Conservation (phyloP, 2,888 invertebrate species). For the Leptinotarsa peninsularis region DNA sequence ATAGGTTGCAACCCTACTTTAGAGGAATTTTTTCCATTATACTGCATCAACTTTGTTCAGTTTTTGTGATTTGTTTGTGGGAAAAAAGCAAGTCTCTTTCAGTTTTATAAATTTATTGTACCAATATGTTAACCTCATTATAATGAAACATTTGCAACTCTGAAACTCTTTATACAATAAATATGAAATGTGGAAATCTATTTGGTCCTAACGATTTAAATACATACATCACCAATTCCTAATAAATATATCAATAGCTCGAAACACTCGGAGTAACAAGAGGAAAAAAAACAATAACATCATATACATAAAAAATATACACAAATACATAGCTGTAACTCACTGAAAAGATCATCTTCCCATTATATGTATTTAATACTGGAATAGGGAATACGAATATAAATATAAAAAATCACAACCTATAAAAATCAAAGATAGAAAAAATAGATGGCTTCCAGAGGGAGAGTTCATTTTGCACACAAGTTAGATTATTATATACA, state of each 20-base stretch:
- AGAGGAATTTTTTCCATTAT: no score
- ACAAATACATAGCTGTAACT: slow-evolving; percentile 46
- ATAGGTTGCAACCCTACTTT: no score
- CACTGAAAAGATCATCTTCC: slow-evolving; percentile 43
- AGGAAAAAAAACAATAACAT: slow-evolving; percentile 48
- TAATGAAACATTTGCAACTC: slow-evolving; percentile 44
- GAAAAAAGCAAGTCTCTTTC: slow-evolving; percentile 5
- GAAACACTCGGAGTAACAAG: slow-evolving; percentile 52
- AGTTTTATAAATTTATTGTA: slow-evolving; percentile 42
- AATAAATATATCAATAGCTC: slow-evolving; percentile 41
- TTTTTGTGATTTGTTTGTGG: not conserved
- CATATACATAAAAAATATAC: slow-evolving; percentile 52
- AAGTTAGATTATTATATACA: slow-evolving; percentile 37
- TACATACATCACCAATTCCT: slow-evolving; percentile 55
- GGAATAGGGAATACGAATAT: slow-evolving; percentile 48
- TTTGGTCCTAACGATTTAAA: slow-evolving; percentile 63
- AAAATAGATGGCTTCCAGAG: slow-evolving; percentile 45
- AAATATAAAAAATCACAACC: slow-evolving; percentile 49
- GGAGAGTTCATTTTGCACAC: slow-evolving; percentile 34
- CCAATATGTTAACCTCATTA: slow-evolving; percentile 51
- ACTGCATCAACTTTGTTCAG: no score
- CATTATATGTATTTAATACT: slow-evolving; percentile 46
- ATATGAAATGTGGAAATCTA: slow-evolving; percentile 62
- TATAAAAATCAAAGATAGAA: slow-evolving; percentile 45
- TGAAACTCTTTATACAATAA: slow-evolving; percentile 53